Evolutionary conservation across 2,113 vertebrate genomes (phyloP), one percentile per base, ranked within the genome.

Genomic region (Irena cyanogastra): DNA sequence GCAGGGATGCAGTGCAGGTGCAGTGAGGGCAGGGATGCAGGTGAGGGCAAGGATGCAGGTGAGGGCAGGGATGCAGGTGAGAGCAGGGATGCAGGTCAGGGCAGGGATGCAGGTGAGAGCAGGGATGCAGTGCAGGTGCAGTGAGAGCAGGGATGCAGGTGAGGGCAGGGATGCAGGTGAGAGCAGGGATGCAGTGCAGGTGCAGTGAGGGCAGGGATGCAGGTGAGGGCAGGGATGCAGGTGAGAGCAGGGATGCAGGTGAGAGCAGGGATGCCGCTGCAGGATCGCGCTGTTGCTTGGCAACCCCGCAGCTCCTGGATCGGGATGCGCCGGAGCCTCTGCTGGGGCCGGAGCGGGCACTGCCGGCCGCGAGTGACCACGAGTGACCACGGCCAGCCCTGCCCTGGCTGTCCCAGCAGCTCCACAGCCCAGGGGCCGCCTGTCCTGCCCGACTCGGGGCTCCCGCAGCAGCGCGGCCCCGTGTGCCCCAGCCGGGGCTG

Each of bases 271-370:
- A 60, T 59, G 77, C 26, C 63, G 82, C 69, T 87, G 93, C 95
- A 68, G 65, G 28, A 64, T 19, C 54, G 26, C 14, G 65, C 35
- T 5, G 95, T 96, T 96, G 96, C 97, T 93, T 94, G 82, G 97
- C 97, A 98, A 97, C 95, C 24, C 81, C 47, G 83, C 82, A 42
- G 28, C 42, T 61, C 63, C n/a, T 8, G 90, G 33, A 80, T 71
- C 28, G 56, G 53, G 76, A 88, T 75, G 59, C 37, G 54, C 50
- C 82, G 8, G 64, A 41, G 83, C 44, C 31, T 47, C 78, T 17
- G 49, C n/a, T 1, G 30, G 72, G 44, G 54, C 56, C 15, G 60
- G 28, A 50, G 70, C 45, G 71, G 66, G 13, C 27, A 12, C 26
- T 70, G 39, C 39, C 1, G 7, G 30, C 50, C 69, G 17, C 5